A percentile compares a stretch with the other conserved stretches of the same genome.
Evolutionary conservation across 2,888 invertebrate species (phyloP).

Genomic region (Lepidocyrtoides sp.): DNA sequence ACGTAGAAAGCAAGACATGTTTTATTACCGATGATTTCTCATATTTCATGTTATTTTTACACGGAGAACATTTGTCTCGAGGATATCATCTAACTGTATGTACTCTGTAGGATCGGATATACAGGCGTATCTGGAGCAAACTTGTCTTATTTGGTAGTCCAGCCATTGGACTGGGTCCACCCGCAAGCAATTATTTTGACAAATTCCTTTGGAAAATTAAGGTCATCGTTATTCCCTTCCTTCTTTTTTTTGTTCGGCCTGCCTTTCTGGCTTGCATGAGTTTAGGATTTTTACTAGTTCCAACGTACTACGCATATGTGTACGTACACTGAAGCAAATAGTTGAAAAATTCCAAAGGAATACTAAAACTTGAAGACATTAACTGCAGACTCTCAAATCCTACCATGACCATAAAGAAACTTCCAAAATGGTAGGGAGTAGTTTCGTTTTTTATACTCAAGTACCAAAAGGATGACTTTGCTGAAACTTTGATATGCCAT

Average conservation of each 20-base stretch:
- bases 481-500: neutral
- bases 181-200: constrained; percentile 17
- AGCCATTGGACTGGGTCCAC: constrained; percentile 20
- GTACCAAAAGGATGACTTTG: neutral
- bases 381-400: constrained; percentile 48
- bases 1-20: constrained; percentile 37
- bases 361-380: constrained; percentile 45
- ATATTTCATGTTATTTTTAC: constrained; percentile 72
- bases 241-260: neutral
- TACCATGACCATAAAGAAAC: constrained; percentile 12
- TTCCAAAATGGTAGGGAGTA: neutral
- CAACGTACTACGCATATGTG: too few species aligned
- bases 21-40: constrained; percentile 76
- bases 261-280: neutral
- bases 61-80: constrained; percentile 29
- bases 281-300: neutral
- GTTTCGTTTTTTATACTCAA: neutral
- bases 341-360: constrained; percentile 27
- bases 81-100: neutral
- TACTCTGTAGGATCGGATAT: neutral
- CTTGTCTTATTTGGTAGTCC: constrained; percentile 42
- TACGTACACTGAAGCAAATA: neutral
- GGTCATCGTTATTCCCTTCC: constrained; percentile 16
- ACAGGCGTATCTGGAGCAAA: neutral
- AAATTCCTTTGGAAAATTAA: constrained; percentile 55